These are phyloP conservation scores for Coracias cyanogaster DNA, from an alignment of 2,797 vertebrate species.

Conservation along the genomic window DNA sequence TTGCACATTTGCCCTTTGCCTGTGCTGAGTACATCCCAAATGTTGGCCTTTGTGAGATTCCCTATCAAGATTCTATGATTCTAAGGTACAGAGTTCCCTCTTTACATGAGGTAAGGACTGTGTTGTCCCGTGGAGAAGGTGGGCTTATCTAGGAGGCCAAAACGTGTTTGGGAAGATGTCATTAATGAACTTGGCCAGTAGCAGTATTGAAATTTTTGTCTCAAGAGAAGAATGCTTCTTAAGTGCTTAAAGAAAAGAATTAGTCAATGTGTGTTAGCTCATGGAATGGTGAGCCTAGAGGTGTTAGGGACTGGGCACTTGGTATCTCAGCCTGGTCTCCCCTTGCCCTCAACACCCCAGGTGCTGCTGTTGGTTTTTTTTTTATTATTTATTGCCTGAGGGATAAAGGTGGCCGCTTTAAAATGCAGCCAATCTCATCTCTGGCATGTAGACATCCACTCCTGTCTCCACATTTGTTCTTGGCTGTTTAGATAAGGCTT, in stretches of 20 bases:
- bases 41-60: background rate
- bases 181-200: background rate
- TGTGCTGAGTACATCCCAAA: background rate
- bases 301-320: background rate
- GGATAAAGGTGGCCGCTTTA: background rate
- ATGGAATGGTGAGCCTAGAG: background rate
- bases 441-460: background rate
- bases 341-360: background rate
- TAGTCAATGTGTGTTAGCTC: background rate
- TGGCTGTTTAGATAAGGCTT: background rate
- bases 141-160: background rate
- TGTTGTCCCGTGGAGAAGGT: rapidly evolving
- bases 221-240: background rate
- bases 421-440: background rate
- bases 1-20: background rate
- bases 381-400: too few relatives aligned
- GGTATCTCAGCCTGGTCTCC: background rate
- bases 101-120: background rate
- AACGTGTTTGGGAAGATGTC: background rate
- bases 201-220: background rate
- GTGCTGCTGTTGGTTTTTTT: background rate
- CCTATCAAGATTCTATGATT: background rate
- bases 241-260: background rate
- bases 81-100: background rate
- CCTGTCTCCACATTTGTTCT: background rate